Evolutionary conservation across 2,113 vertebrate genomes (phyloP).

Genomic region (Ptilonorhynchus violaceus): DNA sequence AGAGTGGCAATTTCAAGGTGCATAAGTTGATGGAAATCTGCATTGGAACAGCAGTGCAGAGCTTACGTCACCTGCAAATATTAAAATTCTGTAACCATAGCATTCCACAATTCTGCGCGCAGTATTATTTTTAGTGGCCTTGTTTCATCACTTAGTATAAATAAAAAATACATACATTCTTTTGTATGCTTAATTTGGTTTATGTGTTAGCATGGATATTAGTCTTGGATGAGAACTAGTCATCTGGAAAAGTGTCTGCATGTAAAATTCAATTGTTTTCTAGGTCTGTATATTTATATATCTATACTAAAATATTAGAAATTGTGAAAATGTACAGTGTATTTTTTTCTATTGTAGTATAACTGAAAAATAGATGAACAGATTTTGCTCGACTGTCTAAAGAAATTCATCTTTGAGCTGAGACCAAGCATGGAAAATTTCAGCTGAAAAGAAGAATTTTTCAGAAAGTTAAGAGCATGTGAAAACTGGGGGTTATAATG

Average conservation of each 20-base stretch:
- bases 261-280: conserved; percentile 18
- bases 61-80: conserved; percentile 16
- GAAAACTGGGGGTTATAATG: conserved; percentile 50
- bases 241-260: not conserved
- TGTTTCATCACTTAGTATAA: not conserved
- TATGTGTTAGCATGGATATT: not conserved
- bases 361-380: conserved; percentile 43
- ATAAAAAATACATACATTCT: not conserved
- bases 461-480: conserved; percentile 50
- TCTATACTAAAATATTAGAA: not conserved
- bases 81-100: conserved; percentile 32
- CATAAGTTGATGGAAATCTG: not conserved
- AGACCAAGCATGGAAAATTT: conserved; percentile 58
- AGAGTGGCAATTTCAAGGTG: conserved; percentile 31
- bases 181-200: conserved; percentile 3
- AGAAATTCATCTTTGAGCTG: conserved; percentile 57
- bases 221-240: not conserved
- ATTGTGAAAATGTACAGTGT: not conserved
- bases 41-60: not conserved
- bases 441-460: conserved; percentile 51
- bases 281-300: not conserved
- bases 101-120: not conserved
- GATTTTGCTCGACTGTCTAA: conserved; percentile 52
- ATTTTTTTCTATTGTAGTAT: conserved; percentile 1
- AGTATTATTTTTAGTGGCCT: conserved; percentile 36